Evolutionary conservation across 2,888 invertebrate genomes (phyloP).

Genomic region (Hemicrepidius hirtus): DNA sequence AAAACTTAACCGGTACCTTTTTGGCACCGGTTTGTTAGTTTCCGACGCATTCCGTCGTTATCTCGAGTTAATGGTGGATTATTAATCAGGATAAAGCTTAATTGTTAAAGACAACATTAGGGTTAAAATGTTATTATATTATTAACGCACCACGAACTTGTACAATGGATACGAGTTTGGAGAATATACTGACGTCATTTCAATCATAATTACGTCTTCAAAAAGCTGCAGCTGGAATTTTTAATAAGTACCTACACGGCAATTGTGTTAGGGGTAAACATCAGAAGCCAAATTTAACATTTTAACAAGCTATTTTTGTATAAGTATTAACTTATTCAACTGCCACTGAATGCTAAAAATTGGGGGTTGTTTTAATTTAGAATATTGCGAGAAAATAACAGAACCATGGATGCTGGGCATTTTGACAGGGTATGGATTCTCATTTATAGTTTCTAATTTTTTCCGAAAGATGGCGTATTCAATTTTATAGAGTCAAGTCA

Average conservation of each 20-base stretch:
- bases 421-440: too few relatives aligned
- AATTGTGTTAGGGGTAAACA: conserved; percentile 1
- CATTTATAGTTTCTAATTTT: too few relatives aligned
- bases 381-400: too few relatives aligned
- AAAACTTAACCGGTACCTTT: neutral
- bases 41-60: neutral
- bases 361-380: too few relatives aligned
- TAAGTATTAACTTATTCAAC: too few relatives aligned
- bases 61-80: conserved; percentile 24
- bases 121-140: neutral
- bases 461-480: too few relatives aligned
- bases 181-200: too few relatives aligned
- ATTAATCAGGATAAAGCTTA: conserved; percentile 33
- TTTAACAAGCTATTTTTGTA: too few relatives aligned
- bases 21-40: neutral
- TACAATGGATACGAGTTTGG: too few relatives aligned
- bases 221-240: neutral
- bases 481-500: too few relatives aligned
- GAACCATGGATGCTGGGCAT: too few relatives aligned
- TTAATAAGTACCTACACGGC: neutral
- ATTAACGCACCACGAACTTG: neutral
- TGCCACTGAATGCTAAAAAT: too few relatives aligned
- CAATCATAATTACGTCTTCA: neutral
- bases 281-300: neutral
- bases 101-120: conserved; percentile 8